Evolutionary conservation across 2,888 invertebrate genomes (phyloP), one percentile per base, ranked within the genome.

Genomic region (Apodemia hepburni): DNA sequence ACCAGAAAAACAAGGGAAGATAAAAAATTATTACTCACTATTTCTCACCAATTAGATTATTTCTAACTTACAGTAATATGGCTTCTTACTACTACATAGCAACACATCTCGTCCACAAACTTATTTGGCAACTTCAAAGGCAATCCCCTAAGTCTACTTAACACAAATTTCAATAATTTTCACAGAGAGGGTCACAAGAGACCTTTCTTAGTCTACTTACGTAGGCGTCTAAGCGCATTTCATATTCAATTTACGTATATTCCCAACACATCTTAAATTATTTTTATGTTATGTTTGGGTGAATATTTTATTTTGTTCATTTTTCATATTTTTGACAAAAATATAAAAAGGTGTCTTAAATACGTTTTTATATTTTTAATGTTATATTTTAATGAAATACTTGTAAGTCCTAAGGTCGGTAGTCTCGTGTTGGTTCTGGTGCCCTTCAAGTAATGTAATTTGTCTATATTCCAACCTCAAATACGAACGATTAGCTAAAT

Each of bases 141-240:
- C 80, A 78, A 77, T 81, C 87, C 82, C 84, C 75, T 69, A 84
- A 81, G 82, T 84, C 84, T 84, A 85, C 85, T 87, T 87, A 87
- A 89, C 87, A 88, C 82, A 87, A 89, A 87, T 87, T 81, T 81
- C 78, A 78, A 85, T 86, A 87, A 87, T 87, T 88, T 85, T 86
- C 84, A 84, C 81, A 81, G 86, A 82, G 83, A 81, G 81, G 82
- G 82, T 83, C 85, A 75, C 82, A 76, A 73, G 82, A 79, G 85
- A 82, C 81, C 82, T 77, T 82, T 84, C 61, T 54, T 27, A 42
- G 57, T 15, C 17, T 35, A 45, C 29, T 58, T 45, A 17, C 27
- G 29, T 58, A 11, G 45, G 22, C 57, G 42, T 51, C 49, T 51
- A 51, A 51, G 22, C 18, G 27, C 51, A 27, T 51, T 51, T 22